Evolutionary conservation across 2,888 invertebrate species (phyloP).

Genomic region (Hedychridium roseum): DNA sequence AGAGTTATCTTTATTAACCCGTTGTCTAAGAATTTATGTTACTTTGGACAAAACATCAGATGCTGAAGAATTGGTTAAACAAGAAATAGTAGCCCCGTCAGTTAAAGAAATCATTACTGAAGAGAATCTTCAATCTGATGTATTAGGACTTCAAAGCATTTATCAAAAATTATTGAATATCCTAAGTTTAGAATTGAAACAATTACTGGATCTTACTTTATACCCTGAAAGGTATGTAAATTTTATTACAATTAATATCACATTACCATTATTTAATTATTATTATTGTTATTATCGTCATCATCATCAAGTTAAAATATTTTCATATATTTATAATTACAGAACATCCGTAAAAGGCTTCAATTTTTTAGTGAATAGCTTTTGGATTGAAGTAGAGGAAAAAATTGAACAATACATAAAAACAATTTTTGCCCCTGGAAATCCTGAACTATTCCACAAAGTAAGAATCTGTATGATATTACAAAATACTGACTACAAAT

Average conservation of each 20-base stretch:
- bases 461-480: conserved; percentile 48
- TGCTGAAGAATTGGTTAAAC: conserved; percentile 77
- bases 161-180: conserved; percentile 77
- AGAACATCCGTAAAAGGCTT: conserved; percentile 69
- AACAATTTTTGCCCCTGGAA: conserved; percentile 90
- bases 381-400: conserved; percentile 86
- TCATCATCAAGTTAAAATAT: conserved; percentile 64
- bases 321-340: conserved; percentile 41
- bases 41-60: conserved; percentile 74
- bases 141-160: conserved; percentile 74
- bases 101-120: conserved; percentile 78
- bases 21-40: conserved; percentile 70
- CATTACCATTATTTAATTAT: conserved; percentile 50
- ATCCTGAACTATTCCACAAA: conserved; percentile 85
- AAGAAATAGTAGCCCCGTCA: conserved; percentile 73
- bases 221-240: conserved; percentile 50
- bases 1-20: conserved; percentile 63
- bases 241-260: conserved; percentile 58
- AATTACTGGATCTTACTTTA: conserved; percentile 58
- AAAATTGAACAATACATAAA: conserved; percentile 82
- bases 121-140: conserved; percentile 69
- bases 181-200: conserved; percentile 73
- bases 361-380: conserved; percentile 84
- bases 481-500: conserved; percentile 1
- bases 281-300: background rate